Conservation (phyloP, 30 jellyfish, hydroid and myxozoan species). For the Aurelia coerulea region DNA sequence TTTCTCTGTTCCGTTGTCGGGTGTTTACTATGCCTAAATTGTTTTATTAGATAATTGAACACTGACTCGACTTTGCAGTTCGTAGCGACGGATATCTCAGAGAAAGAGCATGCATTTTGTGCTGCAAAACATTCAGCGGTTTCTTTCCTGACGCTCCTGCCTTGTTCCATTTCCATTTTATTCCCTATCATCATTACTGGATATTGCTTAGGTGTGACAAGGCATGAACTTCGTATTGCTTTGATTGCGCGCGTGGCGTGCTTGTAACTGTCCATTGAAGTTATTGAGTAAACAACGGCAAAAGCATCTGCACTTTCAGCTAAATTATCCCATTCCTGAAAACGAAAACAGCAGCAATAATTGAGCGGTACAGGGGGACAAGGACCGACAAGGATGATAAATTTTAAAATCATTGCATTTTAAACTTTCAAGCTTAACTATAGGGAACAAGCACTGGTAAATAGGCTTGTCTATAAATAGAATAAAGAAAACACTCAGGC, state of each 20-base stretch:
- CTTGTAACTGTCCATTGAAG: constrained; percentile 62
- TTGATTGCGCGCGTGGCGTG: constrained; percentile 60
- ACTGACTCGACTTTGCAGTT: constrained; percentile 49
- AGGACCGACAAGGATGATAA: no score
- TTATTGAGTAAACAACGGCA: constrained; percentile 74
- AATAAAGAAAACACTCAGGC: no score
- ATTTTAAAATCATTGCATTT: no score
- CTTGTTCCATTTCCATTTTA: constrained; percentile 83
- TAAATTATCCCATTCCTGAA: constrained; percentile 74
- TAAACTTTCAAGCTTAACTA: no score
- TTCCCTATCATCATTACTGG: constrained; percentile 79
- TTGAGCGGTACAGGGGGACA: no score
- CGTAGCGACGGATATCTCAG: constrained; percentile 82
- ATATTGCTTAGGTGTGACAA: constrained; percentile 13
- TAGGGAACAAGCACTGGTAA: no score
- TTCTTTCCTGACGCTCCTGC: constrained; percentile 53
- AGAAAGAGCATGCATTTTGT: constrained; percentile 56
- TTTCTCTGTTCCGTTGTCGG: constrained; percentile 28
- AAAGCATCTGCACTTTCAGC: constrained; percentile 89
- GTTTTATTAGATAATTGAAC: constrained; percentile 48
- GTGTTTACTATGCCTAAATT: constrained; percentile 14
- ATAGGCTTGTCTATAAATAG: no score
- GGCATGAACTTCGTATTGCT: constrained; percentile 62
- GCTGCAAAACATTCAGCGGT: constrained; percentile 63
- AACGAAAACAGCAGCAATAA: background rate